Evolutionary conservation across 2,888 invertebrate species (phyloP).

Genomic region (Apamea monoglypha): DNA sequence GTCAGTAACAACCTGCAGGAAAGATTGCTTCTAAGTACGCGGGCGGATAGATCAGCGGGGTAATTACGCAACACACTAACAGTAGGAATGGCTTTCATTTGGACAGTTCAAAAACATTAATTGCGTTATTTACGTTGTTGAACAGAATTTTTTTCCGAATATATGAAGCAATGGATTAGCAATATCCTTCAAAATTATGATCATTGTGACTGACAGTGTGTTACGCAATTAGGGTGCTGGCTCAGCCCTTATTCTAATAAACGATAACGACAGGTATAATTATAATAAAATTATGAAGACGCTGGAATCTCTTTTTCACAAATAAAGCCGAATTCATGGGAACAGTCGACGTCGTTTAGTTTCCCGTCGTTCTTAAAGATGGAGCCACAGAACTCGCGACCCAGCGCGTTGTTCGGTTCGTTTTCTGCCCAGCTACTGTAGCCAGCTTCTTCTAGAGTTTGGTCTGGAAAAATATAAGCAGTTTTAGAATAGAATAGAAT

Average conservation of each 20-base stretch:
- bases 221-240: neutral
- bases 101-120: neutral
- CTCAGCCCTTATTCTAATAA: neutral
- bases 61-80: neutral
- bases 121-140: neutral
- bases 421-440: conserved; percentile 75
- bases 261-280: neutral
- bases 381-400: conserved; percentile 77
- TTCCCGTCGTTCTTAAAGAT: conserved; percentile 77
- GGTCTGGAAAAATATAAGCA: conserved; percentile 72
- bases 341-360: conserved; percentile 78
- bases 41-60: neutral
- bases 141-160: neutral
- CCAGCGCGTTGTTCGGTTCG: conserved; percentile 78
- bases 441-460: conserved; percentile 80
- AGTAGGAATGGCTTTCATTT: neutral
- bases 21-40: neutral
- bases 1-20: neutral
- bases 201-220: too few relatives aligned
- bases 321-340: conserved; percentile 71
- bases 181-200: neutral
- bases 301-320: conserved; percentile 77
- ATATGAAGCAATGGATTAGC: neutral
- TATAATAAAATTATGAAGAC: conserved; percentile 4
- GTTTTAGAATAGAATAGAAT: neutral